Base-by-base conservation (phyloP, 2,888 invertebrate genomes). In the Acanthosepion pharaonis region DNA sequence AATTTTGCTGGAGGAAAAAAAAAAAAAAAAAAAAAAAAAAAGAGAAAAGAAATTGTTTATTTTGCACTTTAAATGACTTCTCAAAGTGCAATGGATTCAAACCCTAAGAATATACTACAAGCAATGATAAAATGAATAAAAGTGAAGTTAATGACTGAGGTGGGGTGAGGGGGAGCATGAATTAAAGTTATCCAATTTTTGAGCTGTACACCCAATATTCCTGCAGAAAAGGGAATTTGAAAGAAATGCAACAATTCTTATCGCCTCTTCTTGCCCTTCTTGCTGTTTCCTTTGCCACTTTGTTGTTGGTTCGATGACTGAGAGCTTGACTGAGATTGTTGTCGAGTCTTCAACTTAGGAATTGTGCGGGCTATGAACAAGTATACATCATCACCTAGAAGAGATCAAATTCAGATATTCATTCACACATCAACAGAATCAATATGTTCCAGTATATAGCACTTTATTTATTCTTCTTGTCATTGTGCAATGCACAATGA, bases 321-420 rank as follows among this genome's bases (percentile, higher is more conserved):
- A n/a, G 95, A 94, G 48, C 95, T 92, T n/a, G 95, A 92, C 33
- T 96, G 95, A 18, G 95, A 95, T 94, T 96, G 96, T 49, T 95
- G 95, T 25, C 97, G 95, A 6, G 96, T 94, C 95, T 99, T 99
- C 95, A 99, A 97, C 97, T 99, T 99, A 0, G 99, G 99, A 97
- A 99, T 99, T 97, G 98, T 98, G 96, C 98, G 98, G 42, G 98
- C 98, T 95, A 99, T 97, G 97, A 98, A 98, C 94, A 98, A 97
- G 98, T 99, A 94, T 5, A 99, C 97, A 93, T 98, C 98, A 96
- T 99, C 98, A 95, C 99, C 98, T 98, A 53, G 28, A 93, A 93
- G n/a, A 49, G 15, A 78, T 78, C 28, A 78, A 8, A 78, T 78
- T n/a, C n/a, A 59, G 55, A 20, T 78, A n/a, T n/a, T 78, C 33